Conservation (phyloP, 1,140 invertebrate species). For the Paramacrobiotus metropolitanus region DNA sequence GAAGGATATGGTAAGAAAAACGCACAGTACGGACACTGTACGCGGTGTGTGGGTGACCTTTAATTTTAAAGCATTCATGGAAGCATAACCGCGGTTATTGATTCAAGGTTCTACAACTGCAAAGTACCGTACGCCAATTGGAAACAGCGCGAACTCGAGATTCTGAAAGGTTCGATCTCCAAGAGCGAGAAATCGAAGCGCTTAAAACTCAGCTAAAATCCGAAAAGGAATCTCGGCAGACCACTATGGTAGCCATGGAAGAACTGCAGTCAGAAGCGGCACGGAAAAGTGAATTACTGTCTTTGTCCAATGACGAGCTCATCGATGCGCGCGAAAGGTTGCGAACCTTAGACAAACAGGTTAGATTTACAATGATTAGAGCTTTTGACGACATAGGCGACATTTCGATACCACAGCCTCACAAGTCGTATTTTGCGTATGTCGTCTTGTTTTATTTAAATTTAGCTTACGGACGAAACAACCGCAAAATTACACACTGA, state of each 20-base stretch:
- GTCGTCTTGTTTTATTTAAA: too few relatives aligned
- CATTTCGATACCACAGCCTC: too few relatives aligned
- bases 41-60: too few relatives aligned
- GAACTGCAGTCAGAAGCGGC: not conserved
- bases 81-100: too few relatives aligned
- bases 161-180: not conserved
- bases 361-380: too few relatives aligned
- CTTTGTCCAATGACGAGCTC: not conserved
- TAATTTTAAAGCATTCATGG: too few relatives aligned
- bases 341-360: not conserved
- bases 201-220: not conserved
- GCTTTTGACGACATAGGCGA: too few relatives aligned
- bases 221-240: not conserved
- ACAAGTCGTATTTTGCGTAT: too few relatives aligned
- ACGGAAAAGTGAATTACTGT: not conserved
- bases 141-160: not conserved
- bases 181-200: not conserved
- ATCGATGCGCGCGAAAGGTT: not conserved
- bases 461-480: not conserved
- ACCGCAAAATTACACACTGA: not conserved
- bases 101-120: not conserved
- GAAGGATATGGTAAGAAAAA: not conserved
- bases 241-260: not conserved
- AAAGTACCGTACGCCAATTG: not conserved
- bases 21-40: too few relatives aligned